phyloP scores from a whole-genome alignment of 2,888 invertebrate species.

The Thymelicus acteon region DNA sequence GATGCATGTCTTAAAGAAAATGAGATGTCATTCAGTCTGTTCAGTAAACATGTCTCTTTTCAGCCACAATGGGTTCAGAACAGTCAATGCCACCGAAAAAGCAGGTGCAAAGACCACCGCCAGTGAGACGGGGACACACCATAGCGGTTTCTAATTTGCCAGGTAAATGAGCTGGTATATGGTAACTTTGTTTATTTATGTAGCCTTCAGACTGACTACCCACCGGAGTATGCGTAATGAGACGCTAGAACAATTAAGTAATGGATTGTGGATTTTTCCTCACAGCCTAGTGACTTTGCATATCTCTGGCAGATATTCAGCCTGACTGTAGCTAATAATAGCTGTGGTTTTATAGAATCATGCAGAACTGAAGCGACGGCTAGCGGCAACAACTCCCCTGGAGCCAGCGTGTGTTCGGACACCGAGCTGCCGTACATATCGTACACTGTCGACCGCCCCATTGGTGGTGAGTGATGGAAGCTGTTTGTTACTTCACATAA shows the following conservation, averaged over 20 bases:
- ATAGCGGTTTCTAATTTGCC: slow-evolving; percentile 71
- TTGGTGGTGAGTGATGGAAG: slow-evolving; percentile 86
- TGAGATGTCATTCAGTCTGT: no score
- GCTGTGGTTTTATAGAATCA: slow-evolving; percentile 50
- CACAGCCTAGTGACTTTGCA: no score
- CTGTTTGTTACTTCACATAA: background rate
- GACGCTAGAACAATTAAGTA: no score
- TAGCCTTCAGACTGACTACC: no score
- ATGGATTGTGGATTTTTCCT: no score
- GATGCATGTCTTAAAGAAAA: no score
- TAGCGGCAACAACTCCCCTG: slow-evolving; percentile 92
- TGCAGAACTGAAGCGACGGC: slow-evolving; percentile 75
- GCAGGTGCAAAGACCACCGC: slow-evolving; percentile 63
- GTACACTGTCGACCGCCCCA: slow-evolving; percentile 94
- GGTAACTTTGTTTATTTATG: background rate
- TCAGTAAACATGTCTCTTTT: background rate
- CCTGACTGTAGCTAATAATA: no score
- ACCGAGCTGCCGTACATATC: slow-evolving; percentile 96
- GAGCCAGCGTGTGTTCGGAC: slow-evolving; percentile 94
- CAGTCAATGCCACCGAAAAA: slow-evolving; percentile 83
- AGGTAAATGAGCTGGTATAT: slow-evolving; percentile 51
- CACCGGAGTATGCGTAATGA: no score
- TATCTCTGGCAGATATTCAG: no score
- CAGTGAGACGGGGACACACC: slow-evolving; percentile 76
- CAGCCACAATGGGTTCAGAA: slow-evolving; percentile 84